Percentiles rank a stretch among this genome's conserved stretches.
phyloP scores from a whole-genome alignment of 2,113 vertebrate genomes.

The Thamnaconus septentrionalis region DNA sequence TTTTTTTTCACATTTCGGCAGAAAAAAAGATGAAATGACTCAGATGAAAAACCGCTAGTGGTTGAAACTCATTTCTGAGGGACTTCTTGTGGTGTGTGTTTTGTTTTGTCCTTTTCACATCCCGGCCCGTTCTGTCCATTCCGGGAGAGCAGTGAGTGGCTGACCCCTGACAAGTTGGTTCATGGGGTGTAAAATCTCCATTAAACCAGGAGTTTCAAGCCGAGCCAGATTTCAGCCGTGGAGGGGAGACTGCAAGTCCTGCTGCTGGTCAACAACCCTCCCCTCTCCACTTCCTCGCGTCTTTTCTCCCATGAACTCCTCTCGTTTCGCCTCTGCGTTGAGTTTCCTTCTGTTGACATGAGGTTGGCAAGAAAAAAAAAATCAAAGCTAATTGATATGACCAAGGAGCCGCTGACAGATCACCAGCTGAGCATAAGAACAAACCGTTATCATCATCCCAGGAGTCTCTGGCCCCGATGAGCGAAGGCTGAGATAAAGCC shows the following conservation, averaged over 20 bases:
- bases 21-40: not conserved
- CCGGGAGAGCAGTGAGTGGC: not conserved
- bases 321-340: slow-evolving; percentile 31
- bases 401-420: too few relatives aligned
- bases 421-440: too few relatives aligned
- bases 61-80: too few relatives aligned
- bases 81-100: too few relatives aligned
- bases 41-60: not conserved
- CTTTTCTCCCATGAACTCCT: slow-evolving; percentile 27
- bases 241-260: not conserved
- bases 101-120: too few relatives aligned
- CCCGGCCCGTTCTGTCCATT: not conserved
- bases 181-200: slow-evolving; percentile 34
- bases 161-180: not conserved
- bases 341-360: not conserved
- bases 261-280: not conserved
- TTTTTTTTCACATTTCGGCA: not conserved
- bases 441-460: too few relatives aligned
- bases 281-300: not conserved
- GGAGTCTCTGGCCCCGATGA: too few relatives aligned
- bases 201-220: slow-evolving; percentile 41
- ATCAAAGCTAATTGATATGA: too few relatives aligned
- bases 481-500: too few relatives aligned
- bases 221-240: slow-evolving; percentile 44
- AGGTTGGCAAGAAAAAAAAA: too few relatives aligned